phyloP scores from a whole-genome alignment of 2,888 invertebrate species.

The Scotopteryx bipunctaria region DNA sequence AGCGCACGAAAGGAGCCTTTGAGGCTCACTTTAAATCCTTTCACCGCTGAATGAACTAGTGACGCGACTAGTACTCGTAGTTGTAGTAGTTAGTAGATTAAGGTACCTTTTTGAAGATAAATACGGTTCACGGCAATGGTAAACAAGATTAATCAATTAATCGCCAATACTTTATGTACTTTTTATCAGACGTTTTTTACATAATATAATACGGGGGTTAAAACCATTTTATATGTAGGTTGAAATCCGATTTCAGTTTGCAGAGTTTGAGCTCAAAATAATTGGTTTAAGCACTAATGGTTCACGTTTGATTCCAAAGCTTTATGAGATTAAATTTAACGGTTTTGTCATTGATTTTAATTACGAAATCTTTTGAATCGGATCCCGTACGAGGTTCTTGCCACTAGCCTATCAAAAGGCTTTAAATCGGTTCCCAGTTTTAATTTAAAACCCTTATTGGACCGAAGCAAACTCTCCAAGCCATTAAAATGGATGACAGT shows the following conservation, averaged over 20 bases:
- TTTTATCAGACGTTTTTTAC: too few species aligned
- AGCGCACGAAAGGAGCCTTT: too few species aligned
- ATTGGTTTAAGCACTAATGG: slow-evolving; percentile 33
- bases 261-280: slow-evolving; percentile 18
- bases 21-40: too few species aligned
- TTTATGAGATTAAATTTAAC: slow-evolving; percentile 33
- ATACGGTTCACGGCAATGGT: too few species aligned
- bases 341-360: slow-evolving; percentile 47
- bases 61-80: too few species aligned
- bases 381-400: slow-evolving; percentile 39
- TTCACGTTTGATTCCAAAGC: slow-evolving; percentile 35
- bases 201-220: too few species aligned
- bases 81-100: too few species aligned
- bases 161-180: too few species aligned
- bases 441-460: slow-evolving; percentile 53
- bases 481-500: slow-evolving; percentile 43
- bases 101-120: too few species aligned
- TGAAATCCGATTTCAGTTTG: slow-evolving; percentile 15
- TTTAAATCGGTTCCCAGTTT: slow-evolving; percentile 44
- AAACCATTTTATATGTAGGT: slow-evolving; percentile 7
- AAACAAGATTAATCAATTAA: too few species aligned
- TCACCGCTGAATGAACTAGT: too few species aligned
- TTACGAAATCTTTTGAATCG: slow-evolving; percentile 50
- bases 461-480: slow-evolving; percentile 37
- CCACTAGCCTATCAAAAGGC: slow-evolving; percentile 42